Base-by-base conservation (phyloP, 2,888 invertebrate species). In the Macrophya alboannulata region DNA sequence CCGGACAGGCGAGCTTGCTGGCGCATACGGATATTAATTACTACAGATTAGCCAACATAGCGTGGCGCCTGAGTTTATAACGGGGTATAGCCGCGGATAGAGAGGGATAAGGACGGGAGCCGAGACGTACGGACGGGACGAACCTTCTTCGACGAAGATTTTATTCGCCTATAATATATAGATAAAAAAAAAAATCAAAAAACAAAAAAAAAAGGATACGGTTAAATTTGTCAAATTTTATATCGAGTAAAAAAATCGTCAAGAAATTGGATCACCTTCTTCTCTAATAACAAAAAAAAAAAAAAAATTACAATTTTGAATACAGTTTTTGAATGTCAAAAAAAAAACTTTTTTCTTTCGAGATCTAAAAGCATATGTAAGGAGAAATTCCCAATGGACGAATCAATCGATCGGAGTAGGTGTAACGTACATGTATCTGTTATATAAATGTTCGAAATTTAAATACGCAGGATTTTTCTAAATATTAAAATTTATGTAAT, bases 51-150 rank as follows among this genome's bases (percentile, higher is more conserved):
- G 59, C 79, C 59, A 15, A 81, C 79, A 81, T 62, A 40, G n/a
- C 51, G 77, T 77, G 77, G 77, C 77, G 77, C 77, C 77, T 77
- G 43, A 55, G 51, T 77, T 77, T 77, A 77, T 77, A 77, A 77
- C 48, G 51, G 51, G 68, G 68, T 37, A 51, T 21, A 48, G 4
- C 10, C 9, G 48, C 21, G n/a, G 17, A 10, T 3, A 31, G 68
- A 37, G 40, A 21, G 17, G 4, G 68, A 68, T 21, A 25, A 21
- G 12, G 21, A 62, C 21, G 62, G 62, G 31, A 17, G 62, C 65
- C 10, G 15, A 43, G 72, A 43, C n/a, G 2, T 31, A 31, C 31
- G 31, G 1, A 31, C 31, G 31, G 9, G n/a, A 37, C 17, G 40
- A 37, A 31, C 31, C 1, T 31, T 31, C 31, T 71, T 25, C 25